Percentiles rank a stretch among this genome's conserved stretches.
phyloP scores from a whole-genome alignment of 92 coral and sea anemone species.

The Actinostola sp. region DNA sequence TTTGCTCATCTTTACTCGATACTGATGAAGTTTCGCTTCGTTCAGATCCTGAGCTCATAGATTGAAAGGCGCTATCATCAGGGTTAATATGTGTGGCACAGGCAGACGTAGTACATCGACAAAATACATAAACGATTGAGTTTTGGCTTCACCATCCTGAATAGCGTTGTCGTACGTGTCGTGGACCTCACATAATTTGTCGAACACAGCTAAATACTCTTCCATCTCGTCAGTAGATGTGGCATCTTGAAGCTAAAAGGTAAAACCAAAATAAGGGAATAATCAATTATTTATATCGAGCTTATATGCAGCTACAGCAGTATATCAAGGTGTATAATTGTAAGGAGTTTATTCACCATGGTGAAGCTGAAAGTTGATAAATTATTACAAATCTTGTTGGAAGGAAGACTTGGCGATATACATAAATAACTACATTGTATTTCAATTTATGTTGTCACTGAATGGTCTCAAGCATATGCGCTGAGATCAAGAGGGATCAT shows the following conservation, averaged over 20 bases:
- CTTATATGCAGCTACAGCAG: no score
- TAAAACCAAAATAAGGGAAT: background rate
- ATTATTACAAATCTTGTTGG: no score
- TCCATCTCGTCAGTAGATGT: slow-evolving; percentile 1
- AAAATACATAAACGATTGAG: slow-evolving; percentile 17
- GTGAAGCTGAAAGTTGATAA: no score
- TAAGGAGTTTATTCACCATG: no score
- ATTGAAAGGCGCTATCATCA: background rate
- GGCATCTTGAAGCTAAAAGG: no score
- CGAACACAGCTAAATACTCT: background rate
- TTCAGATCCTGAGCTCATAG: background rate
- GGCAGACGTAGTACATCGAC: background rate
- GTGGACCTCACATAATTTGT: slow-evolving; percentile 4
- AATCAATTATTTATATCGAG: no score
- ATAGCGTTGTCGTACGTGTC: slow-evolving; percentile 11
- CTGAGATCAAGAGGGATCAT: no score
- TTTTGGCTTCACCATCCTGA: slow-evolving; percentile 5
- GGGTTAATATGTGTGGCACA: background rate
- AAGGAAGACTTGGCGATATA: no score
- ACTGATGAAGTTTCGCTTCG: background rate
- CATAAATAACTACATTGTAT: no score
- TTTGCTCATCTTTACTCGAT: background rate
- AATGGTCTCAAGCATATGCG: no score
- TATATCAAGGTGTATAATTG: no score
- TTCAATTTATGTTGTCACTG: no score